Evolutionary conservation across 2,888 invertebrate species (phyloP).

Genomic region (Drosophila mettleri): DNA sequence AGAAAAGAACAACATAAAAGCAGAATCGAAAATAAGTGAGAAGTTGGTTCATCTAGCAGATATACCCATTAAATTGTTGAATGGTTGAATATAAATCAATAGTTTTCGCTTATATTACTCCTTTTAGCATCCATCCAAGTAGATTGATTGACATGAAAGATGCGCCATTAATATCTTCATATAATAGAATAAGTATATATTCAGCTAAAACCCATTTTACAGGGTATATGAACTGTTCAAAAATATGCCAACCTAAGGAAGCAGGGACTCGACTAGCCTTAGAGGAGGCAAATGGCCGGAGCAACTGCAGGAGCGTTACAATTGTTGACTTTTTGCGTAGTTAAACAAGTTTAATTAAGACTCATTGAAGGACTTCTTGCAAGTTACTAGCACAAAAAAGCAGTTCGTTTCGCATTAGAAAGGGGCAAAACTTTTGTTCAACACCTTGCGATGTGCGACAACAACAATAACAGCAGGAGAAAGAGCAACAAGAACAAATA

Average conservation of each 20-base stretch:
- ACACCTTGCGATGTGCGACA: slow-evolving; percentile 47
- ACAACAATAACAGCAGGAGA: not conserved
- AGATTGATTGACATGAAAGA: no score
- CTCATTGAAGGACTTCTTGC: slow-evolving; percentile 44
- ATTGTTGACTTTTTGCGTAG: slow-evolving; percentile 64
- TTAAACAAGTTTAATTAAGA: slow-evolving; percentile 73
- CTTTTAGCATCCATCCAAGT: no score
- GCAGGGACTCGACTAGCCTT: not conserved
- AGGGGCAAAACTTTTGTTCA: slow-evolving; percentile 29
- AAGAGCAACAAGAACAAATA: slow-evolving; percentile 33
- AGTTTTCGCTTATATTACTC: no score
- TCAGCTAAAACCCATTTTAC: not conserved
- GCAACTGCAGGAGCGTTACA: slow-evolving; percentile 18
- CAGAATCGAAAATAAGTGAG: slow-evolving; percentile 6
- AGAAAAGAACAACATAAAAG: slow-evolving; percentile 4
- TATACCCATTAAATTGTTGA: not conserved
- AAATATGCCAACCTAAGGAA: slow-evolving; percentile 16
- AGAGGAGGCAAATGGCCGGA: slow-evolving; percentile 1
- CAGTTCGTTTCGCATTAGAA: not conserved
- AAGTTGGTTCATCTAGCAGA: not conserved
- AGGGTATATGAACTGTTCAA: not conserved
- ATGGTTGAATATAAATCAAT: not conserved
- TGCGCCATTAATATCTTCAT: no score
- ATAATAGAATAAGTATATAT: not conserved
- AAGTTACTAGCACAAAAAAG: slow-evolving; percentile 1